phyloP scores from a whole-genome alignment of 2,888 invertebrate species.

The Tridacna gigas region DNA sequence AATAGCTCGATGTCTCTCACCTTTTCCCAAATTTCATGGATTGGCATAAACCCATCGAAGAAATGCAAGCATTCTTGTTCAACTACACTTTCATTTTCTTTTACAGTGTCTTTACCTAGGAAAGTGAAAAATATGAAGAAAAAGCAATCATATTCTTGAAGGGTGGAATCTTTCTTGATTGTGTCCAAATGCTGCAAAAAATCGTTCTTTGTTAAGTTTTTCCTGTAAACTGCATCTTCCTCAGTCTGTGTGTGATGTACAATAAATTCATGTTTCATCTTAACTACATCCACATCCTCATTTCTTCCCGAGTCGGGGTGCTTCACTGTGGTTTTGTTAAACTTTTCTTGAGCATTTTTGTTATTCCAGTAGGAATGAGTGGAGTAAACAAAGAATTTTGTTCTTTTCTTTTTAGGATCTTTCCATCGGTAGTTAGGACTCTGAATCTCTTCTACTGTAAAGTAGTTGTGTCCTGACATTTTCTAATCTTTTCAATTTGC shows the following conservation, averaged over 20 bases:
- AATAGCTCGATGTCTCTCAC: neutral
- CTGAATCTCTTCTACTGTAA: neutral
- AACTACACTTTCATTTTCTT: neutral
- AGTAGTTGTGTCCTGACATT: neutral
- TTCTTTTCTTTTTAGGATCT: constrained; percentile 5
- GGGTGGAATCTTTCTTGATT: neutral
- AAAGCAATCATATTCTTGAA: constrained; percentile 7
- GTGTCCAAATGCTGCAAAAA: neutral
- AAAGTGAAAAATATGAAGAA: constrained; percentile 25
- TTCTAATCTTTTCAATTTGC: too few species aligned
- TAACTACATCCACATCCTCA: constrained; percentile 3
- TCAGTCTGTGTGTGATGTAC: neutral
- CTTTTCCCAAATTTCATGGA: constrained; percentile 10
- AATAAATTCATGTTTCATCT: constrained; percentile 8
- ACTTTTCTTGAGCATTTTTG: neutral
- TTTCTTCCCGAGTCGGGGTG: neutral
- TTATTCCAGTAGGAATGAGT: neutral
- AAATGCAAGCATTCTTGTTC: constrained; percentile 15
- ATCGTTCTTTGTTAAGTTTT: neutral
- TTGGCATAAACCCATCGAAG: neutral
- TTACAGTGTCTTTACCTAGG: neutral
- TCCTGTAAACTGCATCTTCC: neutral
- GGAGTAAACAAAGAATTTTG: constrained; percentile 1
- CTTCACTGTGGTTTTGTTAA: neutral
- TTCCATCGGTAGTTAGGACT: neutral